phyloP scores from a whole-genome alignment of 1,140 invertebrate species.

The Oreohelix idahoensis region DNA sequence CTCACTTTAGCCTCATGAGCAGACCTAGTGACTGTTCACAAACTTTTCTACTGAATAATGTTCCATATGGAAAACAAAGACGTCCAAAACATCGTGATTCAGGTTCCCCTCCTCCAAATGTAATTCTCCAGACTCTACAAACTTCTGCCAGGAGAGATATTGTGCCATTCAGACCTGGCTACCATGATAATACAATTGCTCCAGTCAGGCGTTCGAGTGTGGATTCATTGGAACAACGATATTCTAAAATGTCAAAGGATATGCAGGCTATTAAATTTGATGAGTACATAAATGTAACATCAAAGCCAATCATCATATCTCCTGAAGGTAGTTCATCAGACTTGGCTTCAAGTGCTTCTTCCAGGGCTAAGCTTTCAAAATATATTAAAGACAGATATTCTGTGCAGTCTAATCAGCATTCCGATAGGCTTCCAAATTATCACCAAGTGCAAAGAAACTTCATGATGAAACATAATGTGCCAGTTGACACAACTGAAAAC shows the following conservation, averaged over 20 bases:
- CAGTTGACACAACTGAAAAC: conserved; percentile 56
- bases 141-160: conserved; percentile 26
- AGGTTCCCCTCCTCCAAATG: conserved; percentile 54
- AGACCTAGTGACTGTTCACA: neutral
- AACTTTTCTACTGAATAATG: conserved; percentile 4
- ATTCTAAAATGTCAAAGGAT: neutral
- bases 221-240: neutral
- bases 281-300: conserved; percentile 35
- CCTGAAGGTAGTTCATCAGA: conserved; percentile 17
- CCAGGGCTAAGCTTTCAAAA: conserved; percentile 13
- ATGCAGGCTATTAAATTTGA: conserved; percentile 36
- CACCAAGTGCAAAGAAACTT: conserved; percentile 63
- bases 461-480: conserved; percentile 56
- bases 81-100: conserved; percentile 1
- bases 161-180: conserved; percentile 50
- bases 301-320: conserved; percentile 32
- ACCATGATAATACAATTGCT: conserved; percentile 48
- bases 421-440: conserved; percentile 65
- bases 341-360: neutral
- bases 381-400: neutral
- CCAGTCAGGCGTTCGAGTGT: conserved; percentile 42
- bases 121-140: conserved; percentile 51
- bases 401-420: conserved; percentile 30
- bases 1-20: neutral
- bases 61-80: neutral